These are phyloP conservation scores for Ptychadena robeensis DNA, from an alignment of 2,797 vertebrate species.

Conservation along the genomic window DNA sequence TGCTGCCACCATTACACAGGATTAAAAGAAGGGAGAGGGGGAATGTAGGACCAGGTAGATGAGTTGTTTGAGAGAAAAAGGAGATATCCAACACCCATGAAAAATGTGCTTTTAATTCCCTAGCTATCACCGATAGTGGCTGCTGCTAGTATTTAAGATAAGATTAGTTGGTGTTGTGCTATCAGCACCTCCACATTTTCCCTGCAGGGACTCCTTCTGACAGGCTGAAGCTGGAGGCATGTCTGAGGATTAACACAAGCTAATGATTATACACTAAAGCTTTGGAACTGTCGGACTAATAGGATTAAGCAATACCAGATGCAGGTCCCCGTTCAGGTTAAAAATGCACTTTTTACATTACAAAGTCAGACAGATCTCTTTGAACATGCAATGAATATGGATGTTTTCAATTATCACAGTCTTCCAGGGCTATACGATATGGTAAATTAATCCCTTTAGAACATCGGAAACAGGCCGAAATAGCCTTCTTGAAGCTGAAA, in stretches of 20 bases:
- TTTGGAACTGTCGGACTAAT: slow-evolving; percentile 88
- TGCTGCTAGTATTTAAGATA: slow-evolving; percentile 87
- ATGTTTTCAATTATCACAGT: slow-evolving; percentile 91
- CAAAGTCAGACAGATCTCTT: slow-evolving; percentile 89
- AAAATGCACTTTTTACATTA: slow-evolving; percentile 91
- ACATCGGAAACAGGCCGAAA: slow-evolving; percentile 86
- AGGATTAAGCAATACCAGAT: slow-evolving; percentile 89
- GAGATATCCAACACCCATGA: slow-evolving; percentile 75
- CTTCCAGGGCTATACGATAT: slow-evolving; percentile 87
- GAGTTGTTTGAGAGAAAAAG: slow-evolving; percentile 59
- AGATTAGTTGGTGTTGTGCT: slow-evolving; percentile 84
- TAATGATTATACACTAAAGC: slow-evolving; percentile 91
- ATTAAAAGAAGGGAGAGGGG: slow-evolving; percentile 42
- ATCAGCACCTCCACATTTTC: slow-evolving; percentile 87
- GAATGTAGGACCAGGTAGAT: slow-evolving; percentile 73
- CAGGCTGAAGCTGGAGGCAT: slow-evolving; percentile 84
- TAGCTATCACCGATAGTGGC: slow-evolving; percentile 83
- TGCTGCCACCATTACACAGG: slow-evolving; percentile 68
- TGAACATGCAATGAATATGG: slow-evolving; percentile 91
- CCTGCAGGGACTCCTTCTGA: slow-evolving; percentile 86
- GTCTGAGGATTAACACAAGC: slow-evolving; percentile 87
- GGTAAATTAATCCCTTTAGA: slow-evolving; percentile 90
- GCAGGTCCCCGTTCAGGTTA: slow-evolving; percentile 87
- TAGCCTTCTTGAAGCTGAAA: slow-evolving; percentile 85
- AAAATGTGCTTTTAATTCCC: slow-evolving; percentile 85